Base-by-base conservation (phyloP, 2,797 vertebrate species). In the Sardinella longiceps region DNA sequence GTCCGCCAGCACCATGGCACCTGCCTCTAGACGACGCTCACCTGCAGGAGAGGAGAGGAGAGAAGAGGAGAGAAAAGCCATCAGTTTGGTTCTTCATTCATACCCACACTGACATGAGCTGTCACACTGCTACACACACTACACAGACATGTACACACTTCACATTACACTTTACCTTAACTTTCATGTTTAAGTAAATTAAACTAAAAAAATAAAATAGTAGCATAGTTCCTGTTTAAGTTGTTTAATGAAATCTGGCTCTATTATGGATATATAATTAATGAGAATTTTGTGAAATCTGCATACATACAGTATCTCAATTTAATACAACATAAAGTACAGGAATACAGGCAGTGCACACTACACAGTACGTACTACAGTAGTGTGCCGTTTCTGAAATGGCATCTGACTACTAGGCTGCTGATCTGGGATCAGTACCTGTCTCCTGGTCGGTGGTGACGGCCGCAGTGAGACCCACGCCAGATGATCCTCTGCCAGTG, bases 401-500 rank as follows among this genome's bases (percentile, higher is more conserved):
- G 7, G 43, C 43, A 43, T 43, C 43, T 43, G 7, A 43, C 43
- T 43, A 60, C 5, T 28, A 30, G 30, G 53, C 25, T 25, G 28
- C 60, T 63, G 60, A 70, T 70, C 30, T 37, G 80, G 56, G 81
- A 20, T 20, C 92, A 92, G 0, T 93, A 99, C 98, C 98, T 0
- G 98, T 99, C 92, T 99, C 98, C 89, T 97, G 98, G 91, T 99
- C 98, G 0, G 97, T 98, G 89, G 98, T 99, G 89, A 99, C 97
- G 0, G 98, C 98, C 0, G 98, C 98, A 0, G 98, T 99, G 84
- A 99, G 92, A 85, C 98, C 98, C 1, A 99, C 98, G 0, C 98
- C 98, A 0, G 98, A 97, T 6, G 98, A 99, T 25, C 98, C 98
- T 28, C 98, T 94, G 23, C 98, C 98, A 0, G 98, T 99, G 85